These are phyloP conservation scores for Calliphora vomitoria DNA, from an alignment of 2,888 invertebrate species.

Conservation along the genomic window DNA sequence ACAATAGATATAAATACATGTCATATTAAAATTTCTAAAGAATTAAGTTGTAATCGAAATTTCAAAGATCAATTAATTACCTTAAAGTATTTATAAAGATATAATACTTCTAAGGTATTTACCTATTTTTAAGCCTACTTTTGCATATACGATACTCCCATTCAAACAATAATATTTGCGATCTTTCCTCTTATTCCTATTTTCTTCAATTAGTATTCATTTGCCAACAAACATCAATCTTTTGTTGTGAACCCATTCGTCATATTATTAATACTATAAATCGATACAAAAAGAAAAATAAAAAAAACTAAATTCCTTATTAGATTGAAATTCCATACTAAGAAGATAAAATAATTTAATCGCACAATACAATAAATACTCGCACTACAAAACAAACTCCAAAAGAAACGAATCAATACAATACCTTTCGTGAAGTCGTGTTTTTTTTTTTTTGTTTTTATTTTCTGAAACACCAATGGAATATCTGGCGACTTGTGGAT, in stretches of 20 bases:
- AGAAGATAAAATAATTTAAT: slow-evolving; percentile 50
- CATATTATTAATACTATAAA: slow-evolving; percentile 27
- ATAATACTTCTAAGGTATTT: no score
- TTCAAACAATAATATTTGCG: not conserved
- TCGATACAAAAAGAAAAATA: slow-evolving; percentile 25
- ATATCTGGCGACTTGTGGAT: slow-evolving; percentile 22
- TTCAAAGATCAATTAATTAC: no score
- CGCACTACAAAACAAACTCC: slow-evolving; percentile 3
- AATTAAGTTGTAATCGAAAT: no score
- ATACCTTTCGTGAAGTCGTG: slow-evolving; percentile 41
- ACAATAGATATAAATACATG: no score
- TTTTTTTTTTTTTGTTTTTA: not conserved
- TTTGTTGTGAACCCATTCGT: slow-evolving; percentile 55
- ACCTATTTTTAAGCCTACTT: no score
- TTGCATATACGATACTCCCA: not conserved
- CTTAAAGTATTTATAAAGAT: no score
- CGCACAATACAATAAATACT: slow-evolving; percentile 31
- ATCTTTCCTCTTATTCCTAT: not conserved
- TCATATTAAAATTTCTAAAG: no score
- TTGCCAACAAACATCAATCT: slow-evolving; percentile 32
- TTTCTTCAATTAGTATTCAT: slow-evolving; percentile 28
- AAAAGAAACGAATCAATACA: slow-evolving; percentile 22
- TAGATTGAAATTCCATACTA: slow-evolving; percentile 65
- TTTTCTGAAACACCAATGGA: slow-evolving; percentile 6
- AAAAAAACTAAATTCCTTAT: slow-evolving; percentile 55